phyloP scores from a whole-genome alignment of 2,888 invertebrate species.

The Chironomus tentans region DNA sequence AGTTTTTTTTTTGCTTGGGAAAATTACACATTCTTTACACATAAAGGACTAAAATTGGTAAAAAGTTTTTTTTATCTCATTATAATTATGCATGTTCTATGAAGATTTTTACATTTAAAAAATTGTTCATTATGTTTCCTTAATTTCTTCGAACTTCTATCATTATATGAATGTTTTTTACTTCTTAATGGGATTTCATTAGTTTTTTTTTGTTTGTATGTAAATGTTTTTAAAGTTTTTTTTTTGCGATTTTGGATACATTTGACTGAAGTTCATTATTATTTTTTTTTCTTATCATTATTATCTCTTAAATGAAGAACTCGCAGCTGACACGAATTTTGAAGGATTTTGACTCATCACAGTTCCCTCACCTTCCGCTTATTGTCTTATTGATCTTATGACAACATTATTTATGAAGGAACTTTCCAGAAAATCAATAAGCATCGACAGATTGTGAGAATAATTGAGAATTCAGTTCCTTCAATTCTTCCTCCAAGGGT shows the following conservation, averaged over 20 bases:
- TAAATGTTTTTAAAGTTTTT: not conserved
- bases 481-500: too few relatives aligned
- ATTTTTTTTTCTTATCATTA: not conserved
- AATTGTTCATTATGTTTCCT: not conserved
- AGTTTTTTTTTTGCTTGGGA: not conserved
- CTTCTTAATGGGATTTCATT: not conserved
- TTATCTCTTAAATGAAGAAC: not conserved
- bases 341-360: too few relatives aligned
- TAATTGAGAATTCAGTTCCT: too few relatives aligned
- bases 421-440: too few relatives aligned
- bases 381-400: too few relatives aligned
- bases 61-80: not conserved
- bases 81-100: not conserved
- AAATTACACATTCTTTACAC: not conserved
- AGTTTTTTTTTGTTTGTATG: not conserved
- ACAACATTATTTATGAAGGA: too few relatives aligned
- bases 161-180: not conserved
- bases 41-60: slow-evolving; percentile 7
- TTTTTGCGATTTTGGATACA: too few relatives aligned
- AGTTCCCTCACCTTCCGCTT: too few relatives aligned
- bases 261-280: too few relatives aligned
- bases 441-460: too few relatives aligned
- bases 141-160: not conserved
- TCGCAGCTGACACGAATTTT: not conserved
- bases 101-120: not conserved